Conservation (phyloP, 1,140 invertebrate genomes). For the Trichogramma pretiosum region DNA sequence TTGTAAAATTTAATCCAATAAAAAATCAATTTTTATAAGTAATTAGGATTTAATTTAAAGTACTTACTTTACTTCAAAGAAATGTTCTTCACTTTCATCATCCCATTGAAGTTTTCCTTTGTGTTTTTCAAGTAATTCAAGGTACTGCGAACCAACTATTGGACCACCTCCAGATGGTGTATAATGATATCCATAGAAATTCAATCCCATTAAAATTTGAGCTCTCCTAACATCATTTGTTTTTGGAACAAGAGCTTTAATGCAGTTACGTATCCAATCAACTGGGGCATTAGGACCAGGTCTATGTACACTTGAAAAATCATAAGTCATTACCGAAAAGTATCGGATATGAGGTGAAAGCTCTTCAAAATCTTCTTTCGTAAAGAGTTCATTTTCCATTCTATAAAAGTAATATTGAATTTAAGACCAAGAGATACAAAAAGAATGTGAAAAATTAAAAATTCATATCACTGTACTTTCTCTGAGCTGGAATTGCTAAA, state of each 20-base stretch:
- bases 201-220: slow-evolving; percentile 82
- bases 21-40: not conserved
- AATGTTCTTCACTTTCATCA: slow-evolving; percentile 71
- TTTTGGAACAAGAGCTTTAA: slow-evolving; percentile 62
- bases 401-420: slow-evolving; percentile 25
- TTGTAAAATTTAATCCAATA: not conserved
- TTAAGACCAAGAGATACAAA: too few species aligned
- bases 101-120: slow-evolving; percentile 72
- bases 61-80: slow-evolving; percentile 76
- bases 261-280: slow-evolving; percentile 70
- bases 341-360: slow-evolving; percentile 68
- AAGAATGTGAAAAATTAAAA: slow-evolving; percentile 7
- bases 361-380: slow-evolving; percentile 64
- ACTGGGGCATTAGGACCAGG: slow-evolving; percentile 85
- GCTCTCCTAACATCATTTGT: slow-evolving; percentile 51
- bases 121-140: slow-evolving; percentile 57
- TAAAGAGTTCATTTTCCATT: slow-evolving; percentile 59
- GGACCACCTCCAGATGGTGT: slow-evolving; percentile 66
- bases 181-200: slow-evolving; percentile 90
- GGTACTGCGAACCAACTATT: slow-evolving; percentile 69
- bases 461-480: slow-evolving; percentile 45
- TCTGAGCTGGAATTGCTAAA: slow-evolving; percentile 75
- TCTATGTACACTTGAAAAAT: slow-evolving; percentile 74
- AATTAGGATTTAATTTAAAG: slow-evolving; percentile 25
- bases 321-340: slow-evolving; percentile 93